These are phyloP conservation scores for Orthosia incerta DNA, from an alignment of 2,888 invertebrate genomes.

Conservation along the genomic window DNA sequence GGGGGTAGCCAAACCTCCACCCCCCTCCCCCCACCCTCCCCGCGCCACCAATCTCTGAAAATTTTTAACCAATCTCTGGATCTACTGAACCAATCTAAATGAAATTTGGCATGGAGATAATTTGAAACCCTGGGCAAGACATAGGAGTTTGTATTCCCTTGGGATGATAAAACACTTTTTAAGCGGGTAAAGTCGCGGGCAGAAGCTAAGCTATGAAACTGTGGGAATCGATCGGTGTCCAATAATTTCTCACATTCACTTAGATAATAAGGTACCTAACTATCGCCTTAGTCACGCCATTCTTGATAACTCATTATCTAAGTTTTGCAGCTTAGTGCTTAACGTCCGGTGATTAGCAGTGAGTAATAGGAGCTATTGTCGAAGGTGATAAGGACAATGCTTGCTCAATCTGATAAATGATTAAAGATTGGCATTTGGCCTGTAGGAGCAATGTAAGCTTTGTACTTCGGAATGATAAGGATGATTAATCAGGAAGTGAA, in stretches of 20 bases:
- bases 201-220: too few species aligned
- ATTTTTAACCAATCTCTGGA: too few species aligned
- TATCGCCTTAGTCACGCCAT: conserved; percentile 59
- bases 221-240: conserved; percentile 22
- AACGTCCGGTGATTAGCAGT: conserved; percentile 67
- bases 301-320: conserved; percentile 64
- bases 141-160: too few species aligned
- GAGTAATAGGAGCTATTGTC: conserved; percentile 69
- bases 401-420: conserved; percentile 56
- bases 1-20: too few species aligned
- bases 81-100: too few species aligned
- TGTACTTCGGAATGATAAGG: conserved; percentile 38
- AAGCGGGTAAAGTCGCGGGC: too few species aligned
- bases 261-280: background rate
- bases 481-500: conserved; percentile 22
- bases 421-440: conserved; percentile 32
- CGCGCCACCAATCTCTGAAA: too few species aligned
- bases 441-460: conserved; percentile 13
- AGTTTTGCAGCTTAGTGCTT: conserved; percentile 56
- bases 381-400: conserved; percentile 44
- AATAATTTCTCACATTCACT: conserved; percentile 21
- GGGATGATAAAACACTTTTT: too few species aligned
- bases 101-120: too few species aligned
- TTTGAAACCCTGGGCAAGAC: too few species aligned
- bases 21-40: too few species aligned